A percentile compares a stretch with the other conserved stretches of the same genome.
These are phyloP conservation scores for Epinotia demarniana DNA, from an alignment of 2,888 invertebrate genomes.

Conservation along the genomic window DNA sequence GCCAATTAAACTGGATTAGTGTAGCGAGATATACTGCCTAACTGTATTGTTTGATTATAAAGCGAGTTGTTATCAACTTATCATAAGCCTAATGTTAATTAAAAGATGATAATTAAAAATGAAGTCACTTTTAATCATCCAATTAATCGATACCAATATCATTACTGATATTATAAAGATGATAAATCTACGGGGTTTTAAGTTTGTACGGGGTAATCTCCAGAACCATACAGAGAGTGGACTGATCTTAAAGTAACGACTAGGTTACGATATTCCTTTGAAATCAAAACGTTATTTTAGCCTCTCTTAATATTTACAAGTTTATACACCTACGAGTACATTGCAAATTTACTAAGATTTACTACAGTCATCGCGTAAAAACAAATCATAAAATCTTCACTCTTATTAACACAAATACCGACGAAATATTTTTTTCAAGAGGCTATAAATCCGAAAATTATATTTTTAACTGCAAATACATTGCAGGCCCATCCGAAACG, in stretches of 20 bases:
- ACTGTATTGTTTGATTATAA: background rate
- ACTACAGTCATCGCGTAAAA: slow-evolving; percentile 13
- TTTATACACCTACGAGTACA: background rate
- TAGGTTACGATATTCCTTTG: no score
- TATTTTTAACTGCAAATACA: slow-evolving; percentile 45
- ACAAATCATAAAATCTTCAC: slow-evolving; percentile 35
- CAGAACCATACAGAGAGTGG: no score
- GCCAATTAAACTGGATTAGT: slow-evolving; percentile 26
- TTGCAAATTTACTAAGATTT: background rate
- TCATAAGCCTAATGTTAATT: background rate
- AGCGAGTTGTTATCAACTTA: background rate
- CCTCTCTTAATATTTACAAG: background rate
- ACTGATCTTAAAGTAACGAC: no score
- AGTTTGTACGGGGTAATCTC: no score
- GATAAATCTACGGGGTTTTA: no score
- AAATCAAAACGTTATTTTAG: background rate
- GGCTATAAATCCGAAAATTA: slow-evolving; percentile 43
- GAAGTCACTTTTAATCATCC: no score
- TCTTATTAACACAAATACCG: slow-evolving; percentile 32
- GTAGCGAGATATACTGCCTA: slow-evolving; percentile 7
- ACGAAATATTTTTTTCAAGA: slow-evolving; percentile 37
- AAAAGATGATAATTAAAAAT: no score
- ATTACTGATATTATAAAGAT: no score
- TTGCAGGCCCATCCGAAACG: slow-evolving; percentile 41
- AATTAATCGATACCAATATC: no score